A percentile compares a stretch with the other conserved stretches of the same genome.
Conservation (phyloP, 2,888 invertebrate genomes). For the Amphipoea lucens region DNA sequence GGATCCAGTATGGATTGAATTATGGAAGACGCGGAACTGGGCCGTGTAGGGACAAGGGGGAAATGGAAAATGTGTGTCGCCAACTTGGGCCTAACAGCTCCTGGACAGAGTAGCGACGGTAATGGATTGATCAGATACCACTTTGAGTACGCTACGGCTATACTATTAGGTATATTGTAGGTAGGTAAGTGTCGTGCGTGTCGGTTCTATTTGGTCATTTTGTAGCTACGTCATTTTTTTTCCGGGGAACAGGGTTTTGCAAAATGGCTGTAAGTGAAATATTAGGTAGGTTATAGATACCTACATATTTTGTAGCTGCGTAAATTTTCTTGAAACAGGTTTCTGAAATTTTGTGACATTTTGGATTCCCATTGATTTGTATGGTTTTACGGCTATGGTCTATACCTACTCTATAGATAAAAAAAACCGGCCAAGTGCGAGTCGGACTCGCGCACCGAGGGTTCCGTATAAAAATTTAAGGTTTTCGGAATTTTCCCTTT, state of each 20-base stretch:
- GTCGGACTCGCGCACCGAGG: too few relatives aligned
- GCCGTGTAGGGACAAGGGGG: constrained; percentile 83
- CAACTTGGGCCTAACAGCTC: constrained; percentile 86
- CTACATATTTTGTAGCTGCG: background rate
- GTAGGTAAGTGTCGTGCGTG: background rate
- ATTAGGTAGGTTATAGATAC: background rate
- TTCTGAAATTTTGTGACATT: background rate
- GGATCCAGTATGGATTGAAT: constrained; percentile 87
- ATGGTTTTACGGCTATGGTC: background rate
- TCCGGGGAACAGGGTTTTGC: background rate
- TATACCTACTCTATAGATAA: background rate
- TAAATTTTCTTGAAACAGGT: background rate
- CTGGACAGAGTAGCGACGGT: constrained; percentile 84
- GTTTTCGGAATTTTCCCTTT: too few relatives aligned
- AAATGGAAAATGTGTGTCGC: constrained; percentile 90
- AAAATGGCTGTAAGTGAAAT: background rate
- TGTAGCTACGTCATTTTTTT: background rate
- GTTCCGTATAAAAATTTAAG: too few relatives aligned
- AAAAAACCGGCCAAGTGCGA: too few relatives aligned
- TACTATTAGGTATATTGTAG: constrained; percentile 2
- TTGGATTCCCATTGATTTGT: background rate
- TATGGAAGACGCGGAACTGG: constrained; percentile 86
- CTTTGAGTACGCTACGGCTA: constrained; percentile 73
- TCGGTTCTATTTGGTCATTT: background rate
- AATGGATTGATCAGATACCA: constrained; percentile 89